Evolutionary conservation across 2,113 vertebrate genomes (phyloP).

Genomic region (Anser brachyrhynchus): DNA sequence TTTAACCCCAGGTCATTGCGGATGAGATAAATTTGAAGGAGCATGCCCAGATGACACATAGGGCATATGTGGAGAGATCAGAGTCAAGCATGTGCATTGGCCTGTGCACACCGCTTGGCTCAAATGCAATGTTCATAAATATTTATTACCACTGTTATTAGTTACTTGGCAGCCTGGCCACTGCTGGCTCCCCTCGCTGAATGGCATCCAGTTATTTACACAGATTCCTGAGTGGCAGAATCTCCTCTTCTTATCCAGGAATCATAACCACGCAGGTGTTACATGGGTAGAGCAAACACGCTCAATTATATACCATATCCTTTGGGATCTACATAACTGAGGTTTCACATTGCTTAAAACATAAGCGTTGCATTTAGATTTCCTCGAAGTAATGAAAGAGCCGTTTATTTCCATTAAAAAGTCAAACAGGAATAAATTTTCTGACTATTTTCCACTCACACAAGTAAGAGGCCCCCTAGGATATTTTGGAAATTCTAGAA

Average conservation of each 20-base stretch:
- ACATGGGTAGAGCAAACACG: neutral
- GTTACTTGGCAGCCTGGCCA: neutral
- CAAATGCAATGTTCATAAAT: neutral
- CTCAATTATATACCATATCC: neutral
- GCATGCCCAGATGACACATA: neutral
- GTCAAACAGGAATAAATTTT: neutral
- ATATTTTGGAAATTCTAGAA: neutral
- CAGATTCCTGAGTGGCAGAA: neutral
- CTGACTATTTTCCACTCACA: neutral
- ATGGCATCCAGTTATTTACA: neutral
- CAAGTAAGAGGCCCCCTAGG: neutral
- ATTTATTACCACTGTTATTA: neutral
- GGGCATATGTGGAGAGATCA: rapidly evolving
- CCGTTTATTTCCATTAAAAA: neutral
- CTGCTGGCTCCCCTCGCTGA: neutral
- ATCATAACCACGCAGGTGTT: neutral
- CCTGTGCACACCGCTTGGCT: neutral
- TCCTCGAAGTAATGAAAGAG: neutral
- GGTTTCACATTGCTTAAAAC: conserved; percentile 1
- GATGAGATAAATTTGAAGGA: neutral
- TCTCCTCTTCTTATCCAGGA: neutral
- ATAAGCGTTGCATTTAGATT: neutral
- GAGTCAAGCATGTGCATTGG: neutral
- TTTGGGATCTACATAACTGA: neutral
- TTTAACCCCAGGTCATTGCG: neutral